Percentiles rank a stretch among this genome's conserved stretches.
These are phyloP conservation scores for Cichlasoma orientale DNA, from an alignment of 2,797 vertebrate genomes.

Conservation along the genomic window DNA sequence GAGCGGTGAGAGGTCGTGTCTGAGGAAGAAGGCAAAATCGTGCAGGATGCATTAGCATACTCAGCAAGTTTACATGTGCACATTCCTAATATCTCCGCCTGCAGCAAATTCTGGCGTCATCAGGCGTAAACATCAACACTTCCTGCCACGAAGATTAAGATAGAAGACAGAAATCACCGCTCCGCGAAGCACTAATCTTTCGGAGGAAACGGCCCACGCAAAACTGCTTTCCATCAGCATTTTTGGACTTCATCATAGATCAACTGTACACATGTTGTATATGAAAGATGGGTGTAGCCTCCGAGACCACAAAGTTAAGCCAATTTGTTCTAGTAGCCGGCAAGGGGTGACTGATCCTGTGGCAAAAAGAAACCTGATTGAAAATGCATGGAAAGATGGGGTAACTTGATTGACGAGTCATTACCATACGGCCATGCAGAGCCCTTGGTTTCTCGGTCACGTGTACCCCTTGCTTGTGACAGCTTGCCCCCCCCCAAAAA, in stretches of 20 bases:
- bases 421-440: not conserved
- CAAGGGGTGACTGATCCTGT: not conserved
- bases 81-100: not conserved
- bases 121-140: not conserved
- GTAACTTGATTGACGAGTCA: not conserved
- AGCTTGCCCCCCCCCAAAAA: no score
- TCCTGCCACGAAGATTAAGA: not conserved
- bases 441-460: not conserved
- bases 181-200: not conserved
- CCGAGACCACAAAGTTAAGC: no score
- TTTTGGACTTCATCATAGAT: not conserved
- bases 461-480: not conserved
- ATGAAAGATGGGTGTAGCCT: not conserved
- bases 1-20: not conserved
- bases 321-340: not conserved
- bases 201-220: not conserved
- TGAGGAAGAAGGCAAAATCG: not conserved
- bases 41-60: not conserved
- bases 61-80: not conserved
- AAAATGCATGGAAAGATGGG: not conserved
- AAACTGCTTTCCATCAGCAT: slow-evolving; percentile 15
- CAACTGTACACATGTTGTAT: not conserved
- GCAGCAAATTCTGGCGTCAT: not conserved
- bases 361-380: not conserved
- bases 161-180: not conserved